These are phyloP conservation scores for Brenthis ino DNA, from an alignment of 2,888 invertebrate genomes.

Conservation along the genomic window DNA sequence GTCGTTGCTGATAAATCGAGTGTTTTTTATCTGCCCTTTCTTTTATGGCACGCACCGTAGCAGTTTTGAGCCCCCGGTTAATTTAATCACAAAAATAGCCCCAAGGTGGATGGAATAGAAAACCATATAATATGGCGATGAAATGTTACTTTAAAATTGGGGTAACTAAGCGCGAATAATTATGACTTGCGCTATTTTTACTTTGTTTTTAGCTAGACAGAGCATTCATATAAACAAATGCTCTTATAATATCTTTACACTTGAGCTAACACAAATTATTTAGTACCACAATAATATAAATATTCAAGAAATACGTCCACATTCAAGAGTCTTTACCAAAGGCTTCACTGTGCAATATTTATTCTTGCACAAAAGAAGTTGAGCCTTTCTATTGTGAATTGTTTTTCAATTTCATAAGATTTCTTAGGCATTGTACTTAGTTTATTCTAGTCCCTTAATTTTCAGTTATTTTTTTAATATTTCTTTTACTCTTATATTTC, in stretches of 20 bases:
- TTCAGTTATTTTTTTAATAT: too few species aligned
- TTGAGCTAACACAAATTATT: constrained; percentile 25
- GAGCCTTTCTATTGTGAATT: constrained; percentile 22
- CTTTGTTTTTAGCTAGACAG: too few species aligned
- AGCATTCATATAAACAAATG: not conserved
- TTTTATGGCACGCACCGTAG: constrained; percentile 7
- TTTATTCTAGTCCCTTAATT: not conserved
- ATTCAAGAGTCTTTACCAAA: constrained; percentile 31
- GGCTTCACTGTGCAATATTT: constrained; percentile 30
- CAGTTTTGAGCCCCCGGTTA: constrained; percentile 6
- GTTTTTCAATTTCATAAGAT: constrained; percentile 28
- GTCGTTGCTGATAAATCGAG: constrained; percentile 10
- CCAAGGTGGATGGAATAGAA: constrained; percentile 5
- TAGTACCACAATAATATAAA: constrained; percentile 25
- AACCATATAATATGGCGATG: not conserved
- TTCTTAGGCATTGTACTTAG: constrained; percentile 15
- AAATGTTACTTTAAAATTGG: not conserved
- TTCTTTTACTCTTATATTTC: too few species aligned
- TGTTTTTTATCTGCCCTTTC: constrained; percentile 16
- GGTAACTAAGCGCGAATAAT: not conserved
- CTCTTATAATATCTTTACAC: constrained; percentile 15
- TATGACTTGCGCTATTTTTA: too few species aligned
- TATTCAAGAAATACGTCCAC: constrained; percentile 22
- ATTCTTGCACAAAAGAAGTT: constrained; percentile 27
- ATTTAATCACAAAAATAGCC: constrained; percentile 21